Percentiles rank a stretch among this genome's conserved stretches.
phyloP scores from a whole-genome alignment of 2,888 invertebrate genomes.

The Iselma pallidipennis region DNA sequence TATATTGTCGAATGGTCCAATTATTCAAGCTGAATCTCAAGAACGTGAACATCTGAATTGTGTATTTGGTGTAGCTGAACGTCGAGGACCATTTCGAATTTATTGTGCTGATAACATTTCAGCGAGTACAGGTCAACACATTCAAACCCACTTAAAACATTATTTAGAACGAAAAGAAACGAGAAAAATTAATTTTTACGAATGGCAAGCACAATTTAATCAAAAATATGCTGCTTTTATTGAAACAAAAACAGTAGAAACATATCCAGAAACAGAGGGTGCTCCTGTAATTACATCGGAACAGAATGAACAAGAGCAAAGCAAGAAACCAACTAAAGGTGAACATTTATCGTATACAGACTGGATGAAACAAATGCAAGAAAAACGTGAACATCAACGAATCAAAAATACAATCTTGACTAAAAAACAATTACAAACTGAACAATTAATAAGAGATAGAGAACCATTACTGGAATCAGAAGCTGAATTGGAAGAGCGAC shows the following conservation, averaged over 20 bases:
- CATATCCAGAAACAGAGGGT: conserved; percentile 60
- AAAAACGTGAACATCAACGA: conserved; percentile 66
- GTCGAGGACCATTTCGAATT: not conserved
- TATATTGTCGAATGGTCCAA: not conserved
- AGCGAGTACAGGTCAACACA: not conserved
- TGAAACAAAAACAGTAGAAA: conserved; percentile 52
- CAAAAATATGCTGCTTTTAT: conserved; percentile 52
- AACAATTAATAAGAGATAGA: conserved; percentile 63
- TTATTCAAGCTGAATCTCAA: not conserved
- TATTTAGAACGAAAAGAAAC: conserved; percentile 56
- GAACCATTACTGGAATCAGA: conserved; percentile 65
- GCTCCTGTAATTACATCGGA: too few relatives aligned
- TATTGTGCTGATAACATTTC: not conserved
- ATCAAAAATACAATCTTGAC: conserved; percentile 67
- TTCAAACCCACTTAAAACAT: not conserved
- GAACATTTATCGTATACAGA: too few relatives aligned
- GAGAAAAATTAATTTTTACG: conserved; percentile 58
- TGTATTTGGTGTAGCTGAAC: not conserved
- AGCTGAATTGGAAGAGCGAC: conserved; percentile 62
- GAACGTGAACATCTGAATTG: not conserved
- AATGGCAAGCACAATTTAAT: conserved; percentile 68
- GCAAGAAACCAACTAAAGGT: conserved; percentile 26
- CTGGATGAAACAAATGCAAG: conserved; percentile 62
- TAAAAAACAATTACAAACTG: conserved; percentile 65
- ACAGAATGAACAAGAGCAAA: conserved; percentile 31